Base-by-base conservation (phyloP, 1,140 invertebrate genomes). In the Trichonephila inaurata region DNA sequence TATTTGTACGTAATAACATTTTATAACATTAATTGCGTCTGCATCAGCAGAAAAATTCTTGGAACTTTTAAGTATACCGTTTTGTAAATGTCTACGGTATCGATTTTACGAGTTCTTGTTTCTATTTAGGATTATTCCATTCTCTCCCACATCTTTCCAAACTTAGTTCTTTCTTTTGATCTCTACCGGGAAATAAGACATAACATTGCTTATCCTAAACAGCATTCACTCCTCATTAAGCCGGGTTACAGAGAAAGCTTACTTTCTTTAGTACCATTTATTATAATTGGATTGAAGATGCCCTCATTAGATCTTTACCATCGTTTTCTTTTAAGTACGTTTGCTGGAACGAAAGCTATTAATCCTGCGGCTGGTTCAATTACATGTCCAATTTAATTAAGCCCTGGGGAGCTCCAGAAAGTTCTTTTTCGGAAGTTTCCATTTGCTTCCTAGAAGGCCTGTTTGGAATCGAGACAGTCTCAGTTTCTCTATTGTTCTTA, bases 231-330 rank as follows among this genome's bases (percentile, higher is more conserved):
- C 72, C 62, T 64, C 21, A 16, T 19, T 18, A 77, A 77, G 28
- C 18, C n/a, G 10, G 3, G 14, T 28, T 33, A 77, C 24, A 19
- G 14, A 33, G 18, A 40, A 33, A 40, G 69, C 24, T 16, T 33
- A 16, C 69, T 40, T 77, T 24, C 69, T 10, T 14, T 18, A 77
- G 28, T 33, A 19, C 16, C 24, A 19, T 40, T 40, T 40, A 77
- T 77, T 77, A 77, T 77, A 77, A 77, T 77, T 77, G 72, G 72
- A 19, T 40, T 40, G 28, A 8, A 19, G 72, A 77, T 77, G 28
- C 33, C 33, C 72, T 77, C 72, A 40, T 77, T 77, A 77, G 72
- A 40, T 18, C 72, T 77, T 77, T 40, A 77, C 72, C 33, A 16
- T 33, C 18, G 66, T 77, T 33, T 77, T 33, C 33, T 28, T 77